Base-by-base conservation (phyloP, 2,888 invertebrate species). In the Cactoblastis cactorum region DNA sequence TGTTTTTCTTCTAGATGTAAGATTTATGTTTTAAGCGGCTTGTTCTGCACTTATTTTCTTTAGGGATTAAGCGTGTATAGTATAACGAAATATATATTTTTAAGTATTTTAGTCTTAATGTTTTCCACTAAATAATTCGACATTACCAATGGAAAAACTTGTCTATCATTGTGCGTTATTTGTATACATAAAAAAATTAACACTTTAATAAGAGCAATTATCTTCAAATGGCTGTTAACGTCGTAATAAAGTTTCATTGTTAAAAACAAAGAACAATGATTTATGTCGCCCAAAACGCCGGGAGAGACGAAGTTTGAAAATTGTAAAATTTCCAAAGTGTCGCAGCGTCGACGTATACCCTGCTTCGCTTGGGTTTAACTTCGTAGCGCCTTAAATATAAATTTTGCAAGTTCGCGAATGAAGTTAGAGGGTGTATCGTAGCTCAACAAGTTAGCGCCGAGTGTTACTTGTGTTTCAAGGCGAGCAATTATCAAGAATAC, bases 341-440 rank as follows among this genome's bases (percentile, higher is more conserved):
- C 65, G 62, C 66, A 63, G 56, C 63, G 56, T 59, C 64, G 55
- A 50, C 61, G 65, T 60, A 56, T 62, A 59, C 65, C 63, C 57
- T 58, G 61, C 63, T 62, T 54, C 61, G 54, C 53, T 50, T 50
- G 65, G 72, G 79, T 71, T 81, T 77, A 83, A 83, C 83, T 87
- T 83, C 74, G 78, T 71, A 77, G 73, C 71, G 77, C 76, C 80
- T 86, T 82, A 85, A 84, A 84, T 83, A 84, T 83, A 83, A 83
- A 86, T 85, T 85, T 85, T 69, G 58, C 73, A 81, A 84, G 75
- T 85, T 67, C 71, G 62, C 70, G 79, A 83, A 80, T 80, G 75
- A 74, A 82, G 80, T 83, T 82, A 37, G n/a, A 22, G 22, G 18
- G 32, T 39, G 38, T 39, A 32, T 67, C 69, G 76, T 71, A 72